Evolutionary conservation across 2,113 vertebrate genomes (phyloP), one percentile per base, ranked within the genome.

Genomic region (Podilymbus podiceps): DNA sequence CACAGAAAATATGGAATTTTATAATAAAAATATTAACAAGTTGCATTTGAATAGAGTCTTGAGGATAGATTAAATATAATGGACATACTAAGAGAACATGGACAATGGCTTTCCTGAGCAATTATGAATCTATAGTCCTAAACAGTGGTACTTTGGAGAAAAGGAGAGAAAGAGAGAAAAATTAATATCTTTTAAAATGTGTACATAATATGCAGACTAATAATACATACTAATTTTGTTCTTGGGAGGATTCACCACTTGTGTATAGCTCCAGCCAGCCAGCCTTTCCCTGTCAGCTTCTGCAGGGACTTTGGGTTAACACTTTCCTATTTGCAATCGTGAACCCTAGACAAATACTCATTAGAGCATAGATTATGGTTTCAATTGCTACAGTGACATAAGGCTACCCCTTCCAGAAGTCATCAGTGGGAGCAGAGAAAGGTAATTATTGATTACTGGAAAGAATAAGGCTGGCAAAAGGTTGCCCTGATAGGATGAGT

Each of bases 361-460:
- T 96, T 95, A 97, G 62, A 95, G 88, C 80, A 21, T 52, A 96
- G 94, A 95, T 97, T 87, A 97, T 92, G 92, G 84, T 89, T 89
- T 95, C 92, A 97, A 93, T 95, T 96, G 95, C 89, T 85, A 1
- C 91, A 92, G 92, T 46, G 62, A 95, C 91, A 90, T 95, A 97
- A 89, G 94, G 95, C 96, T 87, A 75, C 77, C 62, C 77, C 91
- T 88, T 97, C 92, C 89, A 95, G 93, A 69, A 96, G 90, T 62
- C 94, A 95, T 97, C 96, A 94, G 89, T 55, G 95, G 64, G 71
- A 91, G 78, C 50, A 2, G 89, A 88, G 89, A 90, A 94, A 95
- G 84, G 91, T 95, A 94, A 97, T 96, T 97, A 96, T 92, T 95
- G 95, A 96, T 90, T 93, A 82, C 86, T 85, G 91, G 73, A 77